Conservation (phyloP, 2,888 invertebrate genomes). For the Dasysyrphus albostriatus region DNA sequence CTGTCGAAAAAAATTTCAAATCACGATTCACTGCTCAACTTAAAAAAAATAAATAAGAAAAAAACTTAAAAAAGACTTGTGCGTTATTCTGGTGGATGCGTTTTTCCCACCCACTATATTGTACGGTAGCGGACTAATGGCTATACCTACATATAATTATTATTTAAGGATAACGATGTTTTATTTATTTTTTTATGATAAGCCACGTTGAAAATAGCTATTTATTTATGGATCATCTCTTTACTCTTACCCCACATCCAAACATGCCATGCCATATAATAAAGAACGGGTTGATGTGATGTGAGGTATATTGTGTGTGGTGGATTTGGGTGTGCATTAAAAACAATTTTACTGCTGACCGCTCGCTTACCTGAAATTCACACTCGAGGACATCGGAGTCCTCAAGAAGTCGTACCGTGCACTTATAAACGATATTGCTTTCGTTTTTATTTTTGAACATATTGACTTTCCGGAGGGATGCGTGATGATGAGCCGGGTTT, state of each 20-base stretch:
- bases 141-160: constrained; percentile 4
- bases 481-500: constrained; percentile 34
- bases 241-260: constrained; percentile 3
- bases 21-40: constrained; percentile 9
- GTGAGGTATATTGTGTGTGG: neutral
- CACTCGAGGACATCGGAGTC: constrained; percentile 96
- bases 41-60: constrained; percentile 14
- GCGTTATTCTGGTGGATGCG: constrained; percentile 33
- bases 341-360: constrained; percentile 61
- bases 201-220: constrained; percentile 49
- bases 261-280: constrained; percentile 30
- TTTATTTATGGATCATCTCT: constrained; percentile 68
- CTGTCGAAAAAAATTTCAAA: constrained; percentile 24
- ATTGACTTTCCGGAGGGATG: constrained; percentile 53
- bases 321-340: constrained; percentile 50
- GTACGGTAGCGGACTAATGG: neutral
- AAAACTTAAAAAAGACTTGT: constrained; percentile 22
- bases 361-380: constrained; percentile 91
- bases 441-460: constrained; percentile 87
- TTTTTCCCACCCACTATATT: constrained; percentile 16
- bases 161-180: constrained; percentile 41
- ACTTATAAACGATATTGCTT: constrained; percentile 91
- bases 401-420: constrained; percentile 94
- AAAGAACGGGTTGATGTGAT: neutral
- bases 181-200: constrained; percentile 29